phyloP scores from a whole-genome alignment of 1,140 invertebrate genomes.

The Nasonia vitripennis region DNA sequence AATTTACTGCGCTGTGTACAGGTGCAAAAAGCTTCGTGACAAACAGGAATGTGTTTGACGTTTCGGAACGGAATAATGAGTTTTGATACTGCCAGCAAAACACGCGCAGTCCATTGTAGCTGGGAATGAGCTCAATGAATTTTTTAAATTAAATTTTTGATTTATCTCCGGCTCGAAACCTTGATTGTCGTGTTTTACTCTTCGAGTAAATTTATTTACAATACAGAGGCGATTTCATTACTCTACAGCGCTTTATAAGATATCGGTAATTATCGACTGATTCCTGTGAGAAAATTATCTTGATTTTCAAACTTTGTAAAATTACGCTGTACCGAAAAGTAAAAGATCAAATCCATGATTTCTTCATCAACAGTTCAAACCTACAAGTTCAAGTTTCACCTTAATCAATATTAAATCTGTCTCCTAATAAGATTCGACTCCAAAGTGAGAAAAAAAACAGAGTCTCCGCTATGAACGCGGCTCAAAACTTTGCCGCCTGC shows the following conservation, averaged over 20 bases:
- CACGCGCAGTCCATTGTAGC: not conserved
- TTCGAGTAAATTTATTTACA: too few relatives aligned
- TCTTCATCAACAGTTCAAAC: not conserved
- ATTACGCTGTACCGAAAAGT: too few relatives aligned
- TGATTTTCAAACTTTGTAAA: too few relatives aligned
- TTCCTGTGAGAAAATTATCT: too few relatives aligned
- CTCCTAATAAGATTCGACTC: not conserved
- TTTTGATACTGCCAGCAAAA: too few relatives aligned
- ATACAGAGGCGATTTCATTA: too few relatives aligned
- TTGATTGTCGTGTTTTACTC: too few relatives aligned
- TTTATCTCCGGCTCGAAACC: not conserved
- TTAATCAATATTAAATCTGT: slow-evolving; percentile 1
- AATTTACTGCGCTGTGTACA: too few relatives aligned
- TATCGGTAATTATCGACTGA: too few relatives aligned
- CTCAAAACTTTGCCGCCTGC: not conserved
- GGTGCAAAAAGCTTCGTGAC: not conserved
- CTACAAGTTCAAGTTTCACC: not conserved
- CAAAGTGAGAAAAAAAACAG: too few relatives aligned
- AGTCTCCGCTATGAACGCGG: not conserved
- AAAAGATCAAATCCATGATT: too few relatives aligned
- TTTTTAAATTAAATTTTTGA: not conserved
- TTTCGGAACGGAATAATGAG: not conserved
- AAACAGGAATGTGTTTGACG: not conserved
- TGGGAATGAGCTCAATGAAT: not conserved
- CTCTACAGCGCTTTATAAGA: too few relatives aligned